Percentiles rank a stretch among this genome's conserved stretches.
These are phyloP conservation scores for Miltochrista miniata DNA, from an alignment of 2,888 invertebrate genomes.

Conservation along the genomic window DNA sequence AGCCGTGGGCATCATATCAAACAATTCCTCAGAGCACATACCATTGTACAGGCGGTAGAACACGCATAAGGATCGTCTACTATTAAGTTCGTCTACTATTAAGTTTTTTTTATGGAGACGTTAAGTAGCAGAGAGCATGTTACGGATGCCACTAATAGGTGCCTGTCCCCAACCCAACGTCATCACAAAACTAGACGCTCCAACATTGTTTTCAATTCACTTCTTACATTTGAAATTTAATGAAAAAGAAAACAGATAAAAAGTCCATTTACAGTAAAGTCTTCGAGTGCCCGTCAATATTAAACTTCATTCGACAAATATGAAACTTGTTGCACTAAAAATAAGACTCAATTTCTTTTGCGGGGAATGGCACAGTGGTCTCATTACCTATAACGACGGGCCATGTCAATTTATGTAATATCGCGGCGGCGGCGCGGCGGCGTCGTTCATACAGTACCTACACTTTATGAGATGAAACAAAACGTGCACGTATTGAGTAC, in stretches of 20 bases:
- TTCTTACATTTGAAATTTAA: slow-evolving; percentile 18
- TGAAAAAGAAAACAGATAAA: slow-evolving; percentile 36
- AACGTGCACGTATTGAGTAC: slow-evolving; percentile 26
- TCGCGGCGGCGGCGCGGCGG: no score
- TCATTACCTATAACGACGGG: slow-evolving; percentile 55
- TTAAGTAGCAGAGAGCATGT: no score
- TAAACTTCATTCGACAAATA: slow-evolving; percentile 14
- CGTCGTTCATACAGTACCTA: slow-evolving; percentile 50
- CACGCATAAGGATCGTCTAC: no score
- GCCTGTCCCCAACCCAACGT: background rate
- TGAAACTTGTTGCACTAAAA: slow-evolving; percentile 10
- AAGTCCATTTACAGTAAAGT: slow-evolving; percentile 27
- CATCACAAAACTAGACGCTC: background rate
- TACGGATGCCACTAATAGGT: background rate
- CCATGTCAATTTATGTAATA: no score
- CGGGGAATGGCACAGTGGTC: no score
- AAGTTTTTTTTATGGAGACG: no score
- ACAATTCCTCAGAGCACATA: no score
- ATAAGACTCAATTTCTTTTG: slow-evolving; percentile 36
- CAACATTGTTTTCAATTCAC: background rate
- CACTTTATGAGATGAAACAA: slow-evolving; percentile 45
- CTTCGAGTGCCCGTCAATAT: slow-evolving; percentile 40
- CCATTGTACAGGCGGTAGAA: no score
- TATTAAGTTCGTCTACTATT: no score
- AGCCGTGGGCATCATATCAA: no score